These are phyloP conservation scores for Sturnus vulgaris DNA, from an alignment of 2,113 vertebrate species.

Conservation along the genomic window DNA sequence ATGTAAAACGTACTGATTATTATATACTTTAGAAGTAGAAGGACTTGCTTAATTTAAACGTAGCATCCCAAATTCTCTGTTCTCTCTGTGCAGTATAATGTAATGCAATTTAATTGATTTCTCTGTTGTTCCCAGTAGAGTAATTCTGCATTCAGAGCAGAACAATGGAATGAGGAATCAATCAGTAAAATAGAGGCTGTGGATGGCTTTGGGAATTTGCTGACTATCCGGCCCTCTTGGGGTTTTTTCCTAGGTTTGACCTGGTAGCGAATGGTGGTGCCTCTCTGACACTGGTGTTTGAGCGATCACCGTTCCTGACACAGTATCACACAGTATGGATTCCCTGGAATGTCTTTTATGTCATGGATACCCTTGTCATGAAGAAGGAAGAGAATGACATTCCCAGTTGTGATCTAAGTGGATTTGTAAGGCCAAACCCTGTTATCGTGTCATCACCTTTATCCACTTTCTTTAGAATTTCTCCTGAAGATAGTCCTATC, in stretches of 20 bases:
- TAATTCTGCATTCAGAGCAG: not conserved
- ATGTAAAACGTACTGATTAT: not conserved
- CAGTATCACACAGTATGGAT: slow-evolving; percentile 93
- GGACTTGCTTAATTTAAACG: not conserved
- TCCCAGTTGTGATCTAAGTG: slow-evolving; percentile 92
- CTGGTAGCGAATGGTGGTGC: slow-evolving; percentile 92
- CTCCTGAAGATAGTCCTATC: slow-evolving; percentile 90
- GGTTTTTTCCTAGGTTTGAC: slow-evolving; percentile 84
- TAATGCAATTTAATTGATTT: slow-evolving; percentile 18
- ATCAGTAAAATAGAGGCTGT: not conserved
- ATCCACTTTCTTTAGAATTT: slow-evolving; percentile 91
- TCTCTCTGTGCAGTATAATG: not conserved
- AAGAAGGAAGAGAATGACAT: slow-evolving; percentile 93
- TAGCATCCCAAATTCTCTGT: not conserved
- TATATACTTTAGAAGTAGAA: not conserved
- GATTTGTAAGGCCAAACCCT: slow-evolving; percentile 88
- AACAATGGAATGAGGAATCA: not conserved
- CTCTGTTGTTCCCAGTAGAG: not conserved
- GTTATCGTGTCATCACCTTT: slow-evolving; percentile 89
- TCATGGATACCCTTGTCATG: slow-evolving; percentile 98
- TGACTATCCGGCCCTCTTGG: not conserved
- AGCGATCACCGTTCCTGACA: slow-evolving; percentile 88
- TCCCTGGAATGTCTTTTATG: slow-evolving; percentile 94
- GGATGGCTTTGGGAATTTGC: not conserved
- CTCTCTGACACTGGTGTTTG: slow-evolving; percentile 90